Evolutionary conservation across 2,797 vertebrate genomes (phyloP).

Genomic region (Ceryle rudis): DNA sequence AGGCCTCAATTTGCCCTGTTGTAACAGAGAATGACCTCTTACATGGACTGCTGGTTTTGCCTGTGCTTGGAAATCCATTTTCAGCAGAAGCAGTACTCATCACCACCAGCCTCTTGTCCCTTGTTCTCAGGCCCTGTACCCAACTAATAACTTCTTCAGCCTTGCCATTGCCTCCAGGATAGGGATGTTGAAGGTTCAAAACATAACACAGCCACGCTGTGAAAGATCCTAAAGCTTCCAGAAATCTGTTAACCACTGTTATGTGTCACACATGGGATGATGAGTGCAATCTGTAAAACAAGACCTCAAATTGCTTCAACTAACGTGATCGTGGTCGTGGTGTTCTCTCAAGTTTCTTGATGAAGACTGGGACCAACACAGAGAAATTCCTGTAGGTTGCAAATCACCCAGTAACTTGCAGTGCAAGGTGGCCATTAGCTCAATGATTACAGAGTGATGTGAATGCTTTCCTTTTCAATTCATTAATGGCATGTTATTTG

Average conservation of each 20-base stretch:
- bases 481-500: not conserved
- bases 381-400: not conserved
- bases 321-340: not conserved
- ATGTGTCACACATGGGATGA: not conserved
- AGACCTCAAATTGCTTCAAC: not conserved
- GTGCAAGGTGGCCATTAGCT: not conserved
- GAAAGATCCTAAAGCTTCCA: not conserved
- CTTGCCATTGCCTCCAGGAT: not conserved
- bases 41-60: not conserved
- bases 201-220: fast-evolving
- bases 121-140: not conserved
- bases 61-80: not conserved
- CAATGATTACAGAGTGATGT: not conserved
- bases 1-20: not conserved
- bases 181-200: not conserved
- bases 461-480: not conserved
- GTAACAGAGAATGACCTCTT: not conserved
- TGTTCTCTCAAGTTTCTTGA: not conserved
- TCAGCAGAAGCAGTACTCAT: not conserved
- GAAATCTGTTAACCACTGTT: not conserved
- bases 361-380: not conserved
- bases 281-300: fast-evolving
- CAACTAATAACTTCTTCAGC: not conserved
- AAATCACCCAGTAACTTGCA: not conserved
- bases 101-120: not conserved